A percentile compares a stretch with the other conserved stretches of the same genome.
These are phyloP conservation scores for Dipus sagitta DNA, from an alignment of 2,797 vertebrate genomes.

Conservation along the genomic window DNA sequence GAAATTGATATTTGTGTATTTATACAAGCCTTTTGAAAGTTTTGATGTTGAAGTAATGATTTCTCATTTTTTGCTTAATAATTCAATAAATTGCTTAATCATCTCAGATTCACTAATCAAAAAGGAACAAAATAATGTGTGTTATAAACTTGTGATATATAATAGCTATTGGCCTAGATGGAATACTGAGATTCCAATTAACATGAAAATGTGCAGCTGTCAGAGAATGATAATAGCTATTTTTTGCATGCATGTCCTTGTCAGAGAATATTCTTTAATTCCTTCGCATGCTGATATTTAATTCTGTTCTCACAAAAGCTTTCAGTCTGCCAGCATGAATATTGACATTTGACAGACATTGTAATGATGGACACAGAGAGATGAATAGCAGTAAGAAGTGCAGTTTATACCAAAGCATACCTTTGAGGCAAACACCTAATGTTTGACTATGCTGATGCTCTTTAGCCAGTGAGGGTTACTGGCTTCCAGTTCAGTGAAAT, in stretches of 20 bases:
- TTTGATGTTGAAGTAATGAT: not conserved
- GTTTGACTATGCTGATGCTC: not conserved
- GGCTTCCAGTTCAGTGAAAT: not conserved
- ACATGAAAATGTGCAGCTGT: not conserved
- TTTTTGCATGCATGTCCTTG: not conserved
- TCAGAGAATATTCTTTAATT: not conserved
- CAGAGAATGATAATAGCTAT: not conserved
- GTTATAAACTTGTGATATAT: not conserved
- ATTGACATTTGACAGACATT: not conserved
- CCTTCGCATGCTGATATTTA: not conserved
- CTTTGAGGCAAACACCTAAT: not conserved
- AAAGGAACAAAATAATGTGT: not conserved
- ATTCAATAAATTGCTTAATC: not conserved
- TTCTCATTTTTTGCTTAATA: constrained; percentile 31
- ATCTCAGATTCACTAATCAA: not conserved
- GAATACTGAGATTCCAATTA: constrained; percentile 39
- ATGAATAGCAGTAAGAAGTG: not conserved
- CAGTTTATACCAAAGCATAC: not conserved
- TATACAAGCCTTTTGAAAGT: not conserved
- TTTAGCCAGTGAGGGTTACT: not conserved
- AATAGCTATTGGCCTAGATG: not conserved
- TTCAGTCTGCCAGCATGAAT: not conserved
- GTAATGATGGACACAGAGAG: not conserved
- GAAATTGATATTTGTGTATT: not conserved
- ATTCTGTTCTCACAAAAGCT: not conserved